Evolutionary conservation across 2,113 vertebrate species (phyloP).

Genomic region (Gadus chalcogrammus): DNA sequence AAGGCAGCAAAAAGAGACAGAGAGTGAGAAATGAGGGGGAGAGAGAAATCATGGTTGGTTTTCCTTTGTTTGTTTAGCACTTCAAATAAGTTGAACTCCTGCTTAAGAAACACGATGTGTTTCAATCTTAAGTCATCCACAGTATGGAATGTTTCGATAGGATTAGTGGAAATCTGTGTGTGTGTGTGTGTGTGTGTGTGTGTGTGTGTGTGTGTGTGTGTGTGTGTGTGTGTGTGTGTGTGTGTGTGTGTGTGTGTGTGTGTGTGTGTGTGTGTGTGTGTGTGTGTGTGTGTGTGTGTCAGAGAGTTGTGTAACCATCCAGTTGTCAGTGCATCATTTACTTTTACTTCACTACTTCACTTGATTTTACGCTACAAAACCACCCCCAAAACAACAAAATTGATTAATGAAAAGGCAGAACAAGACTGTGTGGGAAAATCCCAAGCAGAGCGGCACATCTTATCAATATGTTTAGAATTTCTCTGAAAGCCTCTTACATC

Average conservation of each 20-base stretch:
- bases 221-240: not conserved
- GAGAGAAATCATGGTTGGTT: not conserved
- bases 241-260: not conserved
- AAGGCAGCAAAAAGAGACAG: slow-evolving; percentile 28
- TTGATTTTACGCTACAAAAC: no score
- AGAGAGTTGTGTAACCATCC: not conserved
- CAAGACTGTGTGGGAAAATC: no score
- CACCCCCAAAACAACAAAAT: no score
- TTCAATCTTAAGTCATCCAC: slow-evolving; percentile 16
- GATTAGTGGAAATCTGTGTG: slow-evolving; percentile 8
- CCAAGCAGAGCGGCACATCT: no score
- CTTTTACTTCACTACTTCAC: no score
- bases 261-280: not conserved
- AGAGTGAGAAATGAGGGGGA: no score
- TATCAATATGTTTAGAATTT: no score
- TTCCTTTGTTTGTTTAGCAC: slow-evolving; percentile 45
- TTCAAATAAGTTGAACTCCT: slow-evolving; percentile 34
- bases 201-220: not conserved
- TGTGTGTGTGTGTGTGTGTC: not conserved
- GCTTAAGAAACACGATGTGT: slow-evolving; percentile 8
- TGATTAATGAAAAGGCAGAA: no score
- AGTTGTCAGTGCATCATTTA: no score
- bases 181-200: slow-evolving; percentile 24
- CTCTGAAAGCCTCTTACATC: no score
- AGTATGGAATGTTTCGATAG: slow-evolving; percentile 15